phyloP scores from a whole-genome alignment of 2,797 vertebrate species.

The Apogon hyalosoma region DNA sequence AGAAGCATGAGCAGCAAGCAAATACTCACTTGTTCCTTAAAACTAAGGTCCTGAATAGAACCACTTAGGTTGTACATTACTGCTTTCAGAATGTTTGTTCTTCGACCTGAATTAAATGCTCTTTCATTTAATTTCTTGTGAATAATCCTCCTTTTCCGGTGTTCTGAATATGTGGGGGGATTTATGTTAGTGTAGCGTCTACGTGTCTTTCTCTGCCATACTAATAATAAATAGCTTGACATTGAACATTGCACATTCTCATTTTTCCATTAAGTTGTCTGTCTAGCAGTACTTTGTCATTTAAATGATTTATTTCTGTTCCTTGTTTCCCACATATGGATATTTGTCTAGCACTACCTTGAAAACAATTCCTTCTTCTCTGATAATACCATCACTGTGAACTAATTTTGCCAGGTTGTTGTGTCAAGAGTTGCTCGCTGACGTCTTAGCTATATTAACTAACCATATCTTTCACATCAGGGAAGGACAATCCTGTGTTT shows the following conservation, averaged over 20 bases:
- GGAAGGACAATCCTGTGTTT: constrained; percentile 40
- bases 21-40: constrained; percentile 74
- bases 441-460: constrained; percentile 2
- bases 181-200: neutral
- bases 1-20: constrained; percentile 84
- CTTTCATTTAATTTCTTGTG: neutral
- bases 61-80: constrained; percentile 36
- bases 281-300: neutral
- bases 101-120: constrained; percentile 2
- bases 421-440: neutral
- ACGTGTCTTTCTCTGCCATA: no score
- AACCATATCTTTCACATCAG: constrained; percentile 21
- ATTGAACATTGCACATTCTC: no score
- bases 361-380: neutral
- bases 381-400: neutral
- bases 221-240: no score
- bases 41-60: constrained; percentile 62
- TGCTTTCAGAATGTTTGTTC: constrained; percentile 24
- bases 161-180: neutral
- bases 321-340: neutral
- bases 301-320: neutral
- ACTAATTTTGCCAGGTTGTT: neutral
- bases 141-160: neutral
- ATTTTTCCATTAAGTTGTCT: no score
- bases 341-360: neutral